Conservation (phyloP, 2,888 invertebrate genomes). For the Ptychoptera contaminata region DNA sequence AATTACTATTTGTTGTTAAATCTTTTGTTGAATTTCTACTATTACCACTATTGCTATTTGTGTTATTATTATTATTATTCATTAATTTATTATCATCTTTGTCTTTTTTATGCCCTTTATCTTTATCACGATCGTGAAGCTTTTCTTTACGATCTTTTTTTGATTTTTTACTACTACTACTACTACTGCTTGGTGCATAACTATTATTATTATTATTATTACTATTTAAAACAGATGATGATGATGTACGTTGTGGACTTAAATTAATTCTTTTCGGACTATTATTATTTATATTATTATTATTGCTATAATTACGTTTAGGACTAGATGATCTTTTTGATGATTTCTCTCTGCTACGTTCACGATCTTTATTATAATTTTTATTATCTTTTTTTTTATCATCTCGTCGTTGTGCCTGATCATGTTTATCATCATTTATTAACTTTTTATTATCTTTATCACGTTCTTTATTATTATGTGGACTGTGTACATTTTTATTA, state of each 20-base stretch:
- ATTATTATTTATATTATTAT: no score
- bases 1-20: conserved; percentile 14
- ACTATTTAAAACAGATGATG: conserved; percentile 21
- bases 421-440: conserved; percentile 2
- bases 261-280: background rate
- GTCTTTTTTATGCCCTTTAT: conserved; percentile 39
- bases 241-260: conserved; percentile 20
- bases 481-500: background rate
- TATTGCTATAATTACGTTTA: conserved; percentile 13
- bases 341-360: conserved; percentile 24
- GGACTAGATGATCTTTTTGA: conserved; percentile 28
- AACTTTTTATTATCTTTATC: background rate
- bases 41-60: conserved; percentile 17
- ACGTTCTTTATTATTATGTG: background rate
- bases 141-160: conserved; percentile 45
- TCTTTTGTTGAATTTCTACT: conserved; percentile 2
- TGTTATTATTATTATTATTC: conserved; percentile 14
- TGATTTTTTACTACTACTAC: conserved; percentile 28
- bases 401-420: conserved; percentile 1
- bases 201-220: conserved; percentile 14
- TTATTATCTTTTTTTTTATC: conserved; percentile 19
- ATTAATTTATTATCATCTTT: conserved; percentile 30
- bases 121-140: conserved; percentile 42
- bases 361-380: conserved; percentile 31
- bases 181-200: conserved; percentile 13